Conservation (phyloP, 2,797 vertebrate species). For the Falco concolor region DNA sequence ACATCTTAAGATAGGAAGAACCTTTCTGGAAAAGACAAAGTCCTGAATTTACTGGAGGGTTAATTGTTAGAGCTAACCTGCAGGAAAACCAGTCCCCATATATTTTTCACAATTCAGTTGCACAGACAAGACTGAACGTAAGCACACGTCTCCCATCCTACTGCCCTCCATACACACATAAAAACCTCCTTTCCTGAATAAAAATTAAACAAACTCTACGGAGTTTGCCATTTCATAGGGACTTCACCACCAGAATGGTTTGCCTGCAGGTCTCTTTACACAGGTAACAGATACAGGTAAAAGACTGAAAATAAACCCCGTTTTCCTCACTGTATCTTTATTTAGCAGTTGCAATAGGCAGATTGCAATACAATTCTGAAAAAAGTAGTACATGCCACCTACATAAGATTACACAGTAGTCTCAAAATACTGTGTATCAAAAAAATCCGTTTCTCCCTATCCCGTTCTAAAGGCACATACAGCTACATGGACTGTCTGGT, state of each 20-base stretch:
- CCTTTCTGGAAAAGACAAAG: not conserved
- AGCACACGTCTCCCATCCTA: not conserved
- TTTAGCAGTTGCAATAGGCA: not conserved
- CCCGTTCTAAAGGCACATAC: not conserved
- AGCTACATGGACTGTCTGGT: not conserved
- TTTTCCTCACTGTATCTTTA: not conserved
- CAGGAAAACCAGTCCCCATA: not conserved
- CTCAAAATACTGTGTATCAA: not conserved
- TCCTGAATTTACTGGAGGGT: not conserved
- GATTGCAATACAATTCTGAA: not conserved
- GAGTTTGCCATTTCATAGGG: not conserved
- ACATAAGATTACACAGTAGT: not conserved
- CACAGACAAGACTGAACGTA: not conserved
- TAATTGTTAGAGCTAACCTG: not conserved
- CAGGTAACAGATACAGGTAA: not conserved
- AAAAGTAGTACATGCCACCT: not conserved
- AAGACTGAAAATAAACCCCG: not conserved
- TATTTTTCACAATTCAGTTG: not conserved
- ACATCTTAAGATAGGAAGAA: not conserved
- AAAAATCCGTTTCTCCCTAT: not conserved
- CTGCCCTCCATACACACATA: not conserved
- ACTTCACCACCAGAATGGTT: not conserved
- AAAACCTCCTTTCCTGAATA: not conserved
- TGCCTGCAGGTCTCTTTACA: not conserved
- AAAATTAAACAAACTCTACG: not conserved